phyloP scores from a whole-genome alignment of 2,888 invertebrate species.

The Thecophora atra region DNA sequence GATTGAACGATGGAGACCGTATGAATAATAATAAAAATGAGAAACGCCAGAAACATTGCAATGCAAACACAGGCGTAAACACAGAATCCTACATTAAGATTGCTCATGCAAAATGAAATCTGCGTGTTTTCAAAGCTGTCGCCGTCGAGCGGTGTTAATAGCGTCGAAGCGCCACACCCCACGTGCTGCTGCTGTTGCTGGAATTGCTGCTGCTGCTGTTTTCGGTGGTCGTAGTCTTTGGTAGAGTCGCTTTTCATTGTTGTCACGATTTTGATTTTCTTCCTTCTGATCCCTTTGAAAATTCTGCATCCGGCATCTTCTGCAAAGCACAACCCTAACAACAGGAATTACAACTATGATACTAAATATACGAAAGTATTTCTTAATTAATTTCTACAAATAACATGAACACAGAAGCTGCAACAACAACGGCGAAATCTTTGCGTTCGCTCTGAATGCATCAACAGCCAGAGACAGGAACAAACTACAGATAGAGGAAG shows the following conservation, averaged over 20 bases:
- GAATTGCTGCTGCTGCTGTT: neutral
- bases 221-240: neutral
- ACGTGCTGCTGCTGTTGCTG: neutral
- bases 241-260: neutral
- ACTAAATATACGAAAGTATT: conserved; percentile 26
- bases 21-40: neutral
- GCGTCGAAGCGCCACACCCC: conserved; percentile 16
- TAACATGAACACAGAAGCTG: neutral
- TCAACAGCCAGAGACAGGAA: neutral
- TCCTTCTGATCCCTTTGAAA: neutral
- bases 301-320: neutral
- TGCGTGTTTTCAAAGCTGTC: conserved; percentile 27
- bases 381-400: conserved; percentile 30
- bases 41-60: conserved; percentile 20
- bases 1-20: too few species aligned
- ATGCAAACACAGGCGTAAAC: neutral
- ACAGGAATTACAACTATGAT: neutral
- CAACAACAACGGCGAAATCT: neutral
- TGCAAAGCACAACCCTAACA: conserved; percentile 1
- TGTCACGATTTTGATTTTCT: neutral
- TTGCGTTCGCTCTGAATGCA: conserved; percentile 4
- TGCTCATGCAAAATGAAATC: conserved; percentile 2
- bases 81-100: conserved; percentile 4
- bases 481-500: neutral
- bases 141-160: conserved; percentile 3